Evolutionary conservation across 2,888 invertebrate species (phyloP), one percentile per base, ranked within the genome.

Genomic region (Volucella bombylans): DNA sequence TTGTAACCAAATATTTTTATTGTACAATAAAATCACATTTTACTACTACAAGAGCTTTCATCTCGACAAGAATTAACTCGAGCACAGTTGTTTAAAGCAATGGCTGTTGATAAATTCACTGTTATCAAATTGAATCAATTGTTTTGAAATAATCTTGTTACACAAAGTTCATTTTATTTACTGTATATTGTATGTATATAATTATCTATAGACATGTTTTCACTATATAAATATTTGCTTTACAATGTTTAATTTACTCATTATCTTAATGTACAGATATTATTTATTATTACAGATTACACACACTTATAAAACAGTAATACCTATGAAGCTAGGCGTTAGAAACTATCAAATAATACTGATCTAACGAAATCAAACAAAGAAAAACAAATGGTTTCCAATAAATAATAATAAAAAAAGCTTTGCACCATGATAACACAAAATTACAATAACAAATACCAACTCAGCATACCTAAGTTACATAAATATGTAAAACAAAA

Each of bases 131-230:
- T 71, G 49, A 49, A 39, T 43, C 31, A 57, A 18, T 23, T 23
- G n/a, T 18, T n/a, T 14, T n/a, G 8, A 45, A 11, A 39, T 23
- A 38, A 69, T 6, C 55, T 50, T 55, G 43, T 64, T 83, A 83
- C 83, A 79, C 69, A 83, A 83, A 79, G 61, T 74, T 59, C 65
- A 65, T 47, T 83, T 79, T 79, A 78, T 82, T 82, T 59, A 65
- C 43, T 72, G 82, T 82, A 82, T 76, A 81, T 52, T 71, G 15
- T 62, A 76, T 76, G 38, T 57, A 43, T 49, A 31, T 8, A 49
- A 38, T 18, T 69, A 54, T 68, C 39, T 73, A 78, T 83, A 83
- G 62, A 57, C 69, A 79, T 74, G 50, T 55, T 57, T 78, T 38
- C 14, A 47, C 74, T 83, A 83, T 54, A 83, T 83, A 74, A 74